Conservation (phyloP, 1,140 invertebrate species). For the Drosophila ironensis region DNA sequence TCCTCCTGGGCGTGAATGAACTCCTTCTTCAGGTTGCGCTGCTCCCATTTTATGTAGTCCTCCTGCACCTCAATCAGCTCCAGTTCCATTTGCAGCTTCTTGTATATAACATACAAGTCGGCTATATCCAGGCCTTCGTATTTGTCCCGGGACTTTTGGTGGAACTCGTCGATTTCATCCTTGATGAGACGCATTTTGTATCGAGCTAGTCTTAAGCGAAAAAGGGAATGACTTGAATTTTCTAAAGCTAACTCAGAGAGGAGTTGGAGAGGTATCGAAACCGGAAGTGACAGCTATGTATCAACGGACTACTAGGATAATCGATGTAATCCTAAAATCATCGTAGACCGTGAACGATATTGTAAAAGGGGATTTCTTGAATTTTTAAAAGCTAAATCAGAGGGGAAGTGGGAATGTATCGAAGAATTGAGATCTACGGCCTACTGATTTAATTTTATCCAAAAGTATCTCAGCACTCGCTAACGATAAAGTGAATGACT, state of each 20-base stretch:
- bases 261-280: neutral
- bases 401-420: too few species aligned
- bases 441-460: too few species aligned
- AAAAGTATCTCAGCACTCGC: too few species aligned
- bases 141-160: slow-evolving; percentile 40
- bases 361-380: too few species aligned
- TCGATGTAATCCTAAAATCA: too few species aligned
- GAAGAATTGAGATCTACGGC: too few species aligned
- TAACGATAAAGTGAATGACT: slow-evolving; percentile 49
- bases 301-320: too few species aligned
- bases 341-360: too few species aligned
- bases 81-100: slow-evolving; percentile 82
- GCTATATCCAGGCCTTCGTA: slow-evolving; percentile 91
- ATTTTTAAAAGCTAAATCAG: too few species aligned
- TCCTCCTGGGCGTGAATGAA: slow-evolving; percentile 98
- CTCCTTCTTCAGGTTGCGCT: slow-evolving; percentile 98
- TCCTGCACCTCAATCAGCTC: slow-evolving; percentile 89
- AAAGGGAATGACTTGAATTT: slow-evolving; percentile 59
- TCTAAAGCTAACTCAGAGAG: slow-evolving; percentile 24
- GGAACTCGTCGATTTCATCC: slow-evolving; percentile 9
- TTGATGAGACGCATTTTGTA: slow-evolving; percentile 13
- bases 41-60: slow-evolving; percentile 99
- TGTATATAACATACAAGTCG: slow-evolving; percentile 96
- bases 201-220: neutral
- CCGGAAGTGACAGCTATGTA: neutral